Conservation (phyloP, 1,140 invertebrate species). For the Drosophila paulistorum region DNA sequence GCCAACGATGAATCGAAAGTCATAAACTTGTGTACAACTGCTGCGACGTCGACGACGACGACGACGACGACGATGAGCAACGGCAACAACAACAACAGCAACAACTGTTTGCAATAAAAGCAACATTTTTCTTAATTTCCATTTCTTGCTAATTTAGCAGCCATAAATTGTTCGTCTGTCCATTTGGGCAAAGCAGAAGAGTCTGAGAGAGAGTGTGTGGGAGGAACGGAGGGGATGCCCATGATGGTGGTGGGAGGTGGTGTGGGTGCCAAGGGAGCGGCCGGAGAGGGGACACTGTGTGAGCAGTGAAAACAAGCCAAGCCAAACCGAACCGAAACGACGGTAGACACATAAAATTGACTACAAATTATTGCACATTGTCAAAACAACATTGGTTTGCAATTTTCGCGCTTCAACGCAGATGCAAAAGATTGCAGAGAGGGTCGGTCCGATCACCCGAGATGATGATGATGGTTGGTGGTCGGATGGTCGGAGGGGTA, state of each 20-base stretch:
- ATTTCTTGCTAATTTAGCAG: conserved; percentile 80
- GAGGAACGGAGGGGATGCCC: neutral
- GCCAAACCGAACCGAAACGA: conserved; percentile 62
- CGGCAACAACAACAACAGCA: conserved; percentile 47
- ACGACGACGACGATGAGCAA: neutral
- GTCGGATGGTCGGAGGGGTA: neutral
- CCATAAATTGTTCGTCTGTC: conserved; percentile 68
- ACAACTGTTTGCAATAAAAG: conserved; percentile 81
- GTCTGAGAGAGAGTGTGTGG: neutral
- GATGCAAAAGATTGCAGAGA: conserved; percentile 55
- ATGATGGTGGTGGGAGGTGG: neutral
- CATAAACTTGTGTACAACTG: conserved; percentile 65
- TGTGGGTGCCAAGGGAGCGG: neutral
- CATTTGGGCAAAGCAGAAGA: conserved; percentile 44
- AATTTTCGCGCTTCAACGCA: conserved; percentile 80
- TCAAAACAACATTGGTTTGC: conserved; percentile 81
- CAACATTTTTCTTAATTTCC: conserved; percentile 81
- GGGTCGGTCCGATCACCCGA: neutral
- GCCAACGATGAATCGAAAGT: conserved; percentile 67
- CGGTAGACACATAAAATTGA: conserved; percentile 79
- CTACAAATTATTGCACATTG: conserved; percentile 81
- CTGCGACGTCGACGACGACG: conserved; percentile 19
- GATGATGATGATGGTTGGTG: neutral
- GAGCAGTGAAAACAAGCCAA: conserved; percentile 58
- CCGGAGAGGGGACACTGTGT: neutral